Conservation (phyloP, 2,113 vertebrate species). For the Alethe castanea region DNA sequence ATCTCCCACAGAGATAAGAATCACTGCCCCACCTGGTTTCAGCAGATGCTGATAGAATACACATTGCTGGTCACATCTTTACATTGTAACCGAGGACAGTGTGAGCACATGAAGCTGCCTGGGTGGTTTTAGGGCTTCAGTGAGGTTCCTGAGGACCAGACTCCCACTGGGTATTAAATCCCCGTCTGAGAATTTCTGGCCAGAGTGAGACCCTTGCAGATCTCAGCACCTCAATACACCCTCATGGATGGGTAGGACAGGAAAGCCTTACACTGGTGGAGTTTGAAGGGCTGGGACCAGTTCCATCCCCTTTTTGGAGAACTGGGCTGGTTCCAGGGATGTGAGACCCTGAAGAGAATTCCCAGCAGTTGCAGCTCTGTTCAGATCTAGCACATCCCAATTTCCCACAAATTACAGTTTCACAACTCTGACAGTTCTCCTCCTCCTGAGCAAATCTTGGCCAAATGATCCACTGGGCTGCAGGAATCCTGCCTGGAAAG, state of each 20-base stretch:
- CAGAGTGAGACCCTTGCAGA: not conserved
- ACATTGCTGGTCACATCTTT: too few species aligned
- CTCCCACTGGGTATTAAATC: not conserved
- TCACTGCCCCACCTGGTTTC: too few species aligned
- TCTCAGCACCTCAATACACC: rapidly evolving
- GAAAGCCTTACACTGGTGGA: not conserved
- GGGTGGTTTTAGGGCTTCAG: not conserved
- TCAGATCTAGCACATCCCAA: not conserved
- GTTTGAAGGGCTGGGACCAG: not conserved
- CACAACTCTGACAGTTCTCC: not conserved
- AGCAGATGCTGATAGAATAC: too few species aligned
- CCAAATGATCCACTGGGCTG: not conserved
- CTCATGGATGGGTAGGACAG: not conserved
- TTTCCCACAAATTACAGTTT: not conserved
- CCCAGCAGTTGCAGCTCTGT: not conserved
- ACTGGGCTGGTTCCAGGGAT: not conserved
- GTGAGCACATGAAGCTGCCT: not conserved
- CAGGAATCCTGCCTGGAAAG: not conserved
- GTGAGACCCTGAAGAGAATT: not conserved
- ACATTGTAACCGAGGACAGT: too few species aligned
- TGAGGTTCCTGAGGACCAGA: not conserved
- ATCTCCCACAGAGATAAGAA: too few species aligned
- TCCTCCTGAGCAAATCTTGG: rapidly evolving
- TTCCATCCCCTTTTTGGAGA: not conserved
- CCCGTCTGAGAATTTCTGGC: not conserved